Conservation (phyloP, 2,797 vertebrate genomes). For the Gobionotothen gibberifrons region DNA sequence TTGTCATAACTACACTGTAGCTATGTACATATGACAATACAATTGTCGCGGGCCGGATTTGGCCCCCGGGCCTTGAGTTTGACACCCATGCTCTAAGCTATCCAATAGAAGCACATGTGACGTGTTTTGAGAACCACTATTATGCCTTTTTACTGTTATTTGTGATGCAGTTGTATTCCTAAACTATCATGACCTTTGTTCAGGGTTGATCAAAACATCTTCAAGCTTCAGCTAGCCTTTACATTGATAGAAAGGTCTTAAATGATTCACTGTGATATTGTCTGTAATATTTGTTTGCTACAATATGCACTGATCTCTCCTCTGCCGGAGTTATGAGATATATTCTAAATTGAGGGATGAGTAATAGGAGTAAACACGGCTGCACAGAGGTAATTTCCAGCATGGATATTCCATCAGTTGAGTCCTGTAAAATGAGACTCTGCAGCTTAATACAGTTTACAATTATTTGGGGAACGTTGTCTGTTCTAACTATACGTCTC, state of each 20-base stretch:
- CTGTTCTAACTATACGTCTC: constrained; percentile 23
- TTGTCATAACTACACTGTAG: too few species aligned
- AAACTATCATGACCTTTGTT: too few species aligned
- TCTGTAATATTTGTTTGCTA: background rate
- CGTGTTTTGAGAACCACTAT: too few species aligned
- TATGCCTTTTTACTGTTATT: too few species aligned
- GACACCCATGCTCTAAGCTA: too few species aligned
- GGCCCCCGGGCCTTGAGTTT: too few species aligned
- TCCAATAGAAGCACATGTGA: too few species aligned
- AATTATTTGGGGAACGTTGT: constrained; percentile 1
- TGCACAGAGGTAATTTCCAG: constrained; percentile 17
- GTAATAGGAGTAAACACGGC: constrained; percentile 3
- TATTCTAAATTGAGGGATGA: background rate
- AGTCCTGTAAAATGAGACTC: constrained; percentile 2
- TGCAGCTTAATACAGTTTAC: background rate
- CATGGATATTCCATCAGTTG: constrained; percentile 17
- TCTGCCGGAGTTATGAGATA: background rate
- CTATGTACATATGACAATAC: too few species aligned
- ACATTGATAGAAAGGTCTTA: constrained; percentile 1
- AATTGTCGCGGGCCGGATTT: too few species aligned
- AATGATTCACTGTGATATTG: constrained; percentile 7
- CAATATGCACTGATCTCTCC: background rate
- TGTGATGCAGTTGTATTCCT: too few species aligned
- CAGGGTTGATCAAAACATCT: background rate
- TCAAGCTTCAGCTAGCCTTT: background rate